phyloP scores from a whole-genome alignment of 2,888 invertebrate species.

The Brachyptera risi region DNA sequence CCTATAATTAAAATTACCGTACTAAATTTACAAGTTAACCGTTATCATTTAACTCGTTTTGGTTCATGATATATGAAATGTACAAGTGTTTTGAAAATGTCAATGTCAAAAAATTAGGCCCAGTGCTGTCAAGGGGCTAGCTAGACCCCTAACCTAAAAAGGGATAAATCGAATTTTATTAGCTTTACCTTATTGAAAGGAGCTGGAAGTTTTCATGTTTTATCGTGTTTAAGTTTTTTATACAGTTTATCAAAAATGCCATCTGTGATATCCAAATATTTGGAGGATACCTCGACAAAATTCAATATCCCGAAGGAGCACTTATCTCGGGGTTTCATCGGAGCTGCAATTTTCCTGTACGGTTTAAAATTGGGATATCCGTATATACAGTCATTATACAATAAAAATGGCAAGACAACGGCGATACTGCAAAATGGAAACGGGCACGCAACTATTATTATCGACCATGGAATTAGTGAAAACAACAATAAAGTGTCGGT shows the following conservation, averaged over 20 bases:
- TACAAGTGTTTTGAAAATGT: no score
- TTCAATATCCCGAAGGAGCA: constrained; percentile 54
- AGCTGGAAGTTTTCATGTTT: no score
- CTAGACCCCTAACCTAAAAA: no score
- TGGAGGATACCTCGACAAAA: constrained; percentile 55
- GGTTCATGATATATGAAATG: no score
- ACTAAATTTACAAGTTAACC: no score
- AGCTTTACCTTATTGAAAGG: no score
- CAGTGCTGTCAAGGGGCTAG: no score
- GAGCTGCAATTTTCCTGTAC: constrained; percentile 55
- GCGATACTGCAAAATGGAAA: constrained; percentile 26
- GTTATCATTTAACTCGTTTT: no score
- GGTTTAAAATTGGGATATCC: constrained; percentile 61
- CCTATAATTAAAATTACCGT: no score
- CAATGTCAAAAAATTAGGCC: no score
- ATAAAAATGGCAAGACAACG: constrained; percentile 40
- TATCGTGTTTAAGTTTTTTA: no score
- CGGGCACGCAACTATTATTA: constrained; percentile 18
- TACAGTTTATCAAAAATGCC: constrained; percentile 49
- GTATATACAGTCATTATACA: constrained; percentile 47
- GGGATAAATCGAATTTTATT: no score
- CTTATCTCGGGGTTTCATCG: constrained; percentile 58
- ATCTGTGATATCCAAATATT: constrained; percentile 61
- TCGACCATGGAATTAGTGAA: constrained; percentile 34
- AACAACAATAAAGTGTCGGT: constrained; percentile 17